A percentile compares a stretch with the other conserved stretches of the same genome.
phyloP scores from a whole-genome alignment of 2,113 vertebrate species.

The Lycaon pictus region DNA sequence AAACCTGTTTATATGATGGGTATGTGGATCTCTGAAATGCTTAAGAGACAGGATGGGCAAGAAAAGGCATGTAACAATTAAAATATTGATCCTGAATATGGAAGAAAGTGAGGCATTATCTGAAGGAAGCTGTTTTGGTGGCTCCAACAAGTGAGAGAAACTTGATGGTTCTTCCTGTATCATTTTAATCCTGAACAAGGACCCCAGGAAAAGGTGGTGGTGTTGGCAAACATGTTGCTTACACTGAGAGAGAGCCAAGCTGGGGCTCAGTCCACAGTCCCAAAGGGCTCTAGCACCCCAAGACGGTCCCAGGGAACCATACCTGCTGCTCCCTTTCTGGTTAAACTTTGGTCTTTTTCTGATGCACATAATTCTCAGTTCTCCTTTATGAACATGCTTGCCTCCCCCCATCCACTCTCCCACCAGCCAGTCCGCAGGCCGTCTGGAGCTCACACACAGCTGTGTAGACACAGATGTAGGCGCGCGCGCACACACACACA shows the following conservation, averaged over 20 bases:
- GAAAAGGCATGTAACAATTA: not conserved
- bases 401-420: not conserved
- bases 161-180: not conserved
- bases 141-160: not conserved
- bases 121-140: not conserved
- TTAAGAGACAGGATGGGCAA: not conserved
- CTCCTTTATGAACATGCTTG: not conserved
- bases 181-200: not conserved
- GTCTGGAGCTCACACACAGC: not conserved
- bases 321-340: not conserved
- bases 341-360: not conserved
- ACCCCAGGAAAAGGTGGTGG: not conserved
- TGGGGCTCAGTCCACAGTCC: not conserved
- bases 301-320: not conserved
- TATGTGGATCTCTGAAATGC: not conserved
- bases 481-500: not conserved
- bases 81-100: not conserved
- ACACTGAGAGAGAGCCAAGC: not conserved
- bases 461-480: fast-evolving
- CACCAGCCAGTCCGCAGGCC: not conserved
- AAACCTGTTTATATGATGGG: not conserved
- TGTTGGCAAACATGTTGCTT: not conserved
- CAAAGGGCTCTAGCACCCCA: not conserved
- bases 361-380: not conserved
- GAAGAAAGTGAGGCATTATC: not conserved